These are phyloP conservation scores for Gadopsis marmoratus DNA, from an alignment of 2,797 vertebrate species.

Conservation along the genomic window DNA sequence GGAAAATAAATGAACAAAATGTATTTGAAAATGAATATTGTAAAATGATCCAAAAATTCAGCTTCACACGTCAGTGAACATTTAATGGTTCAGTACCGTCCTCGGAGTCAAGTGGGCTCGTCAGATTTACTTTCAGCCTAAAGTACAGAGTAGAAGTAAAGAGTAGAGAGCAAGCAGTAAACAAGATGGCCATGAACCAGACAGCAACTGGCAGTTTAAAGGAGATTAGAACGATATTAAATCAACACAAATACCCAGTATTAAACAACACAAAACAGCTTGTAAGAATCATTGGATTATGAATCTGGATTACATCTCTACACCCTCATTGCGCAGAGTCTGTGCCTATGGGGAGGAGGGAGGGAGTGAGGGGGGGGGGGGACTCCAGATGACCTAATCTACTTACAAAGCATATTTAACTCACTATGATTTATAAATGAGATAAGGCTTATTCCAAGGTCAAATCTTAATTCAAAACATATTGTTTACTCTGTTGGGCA, in stretches of 20 bases:
- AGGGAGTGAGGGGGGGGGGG: constrained; percentile 25
- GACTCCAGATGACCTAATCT: constrained; percentile 82
- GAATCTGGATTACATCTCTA: constrained; percentile 85
- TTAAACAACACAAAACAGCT: constrained; percentile 85
- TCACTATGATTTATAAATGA: constrained; percentile 84
- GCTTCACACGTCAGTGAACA: neutral
- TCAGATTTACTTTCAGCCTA: constrained; percentile 38
- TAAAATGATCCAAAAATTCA: neutral
- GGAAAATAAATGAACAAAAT: neutral
- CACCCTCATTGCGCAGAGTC: constrained; percentile 54
- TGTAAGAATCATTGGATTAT: constrained; percentile 87
- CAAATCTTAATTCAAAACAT: constrained; percentile 86
- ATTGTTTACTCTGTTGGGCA: constrained; percentile 80
- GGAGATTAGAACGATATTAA: constrained; percentile 85
- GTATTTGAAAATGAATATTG: neutral
- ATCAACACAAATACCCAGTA: constrained; percentile 84
- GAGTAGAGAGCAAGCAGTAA: constrained; percentile 60
- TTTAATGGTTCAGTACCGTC: constrained; percentile 12
- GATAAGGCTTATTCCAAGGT: constrained; percentile 84
- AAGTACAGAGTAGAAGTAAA: constrained; percentile 43
- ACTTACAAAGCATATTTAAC: constrained; percentile 86
- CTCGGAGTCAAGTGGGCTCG: constrained; percentile 9
- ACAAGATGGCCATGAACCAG: constrained; percentile 67
- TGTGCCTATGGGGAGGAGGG: constrained; percentile 18
- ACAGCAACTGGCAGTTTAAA: constrained; percentile 81